These are phyloP conservation scores for Aspidiotus rigidus DNA, from an alignment of 2,888 invertebrate genomes.

Conservation along the genomic window DNA sequence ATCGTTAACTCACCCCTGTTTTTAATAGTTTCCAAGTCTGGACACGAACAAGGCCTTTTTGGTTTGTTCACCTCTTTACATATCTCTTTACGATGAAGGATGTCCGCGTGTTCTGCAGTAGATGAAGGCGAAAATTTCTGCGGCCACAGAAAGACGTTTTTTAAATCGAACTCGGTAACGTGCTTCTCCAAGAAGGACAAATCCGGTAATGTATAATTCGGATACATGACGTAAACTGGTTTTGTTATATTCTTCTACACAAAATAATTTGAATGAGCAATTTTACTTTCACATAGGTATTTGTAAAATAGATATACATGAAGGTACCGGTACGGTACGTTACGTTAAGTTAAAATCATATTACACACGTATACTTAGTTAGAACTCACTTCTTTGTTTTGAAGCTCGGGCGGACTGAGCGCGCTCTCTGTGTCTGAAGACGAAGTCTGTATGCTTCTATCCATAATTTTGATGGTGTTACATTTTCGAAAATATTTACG, in stretches of 20 bases:
- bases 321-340: too few species aligned
- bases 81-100: slow-evolving; percentile 39
- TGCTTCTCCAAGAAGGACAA: slow-evolving; percentile 63
- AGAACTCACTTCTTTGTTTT: slow-evolving; percentile 16
- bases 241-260: slow-evolving; percentile 39
- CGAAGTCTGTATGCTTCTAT: slow-evolving; percentile 68
- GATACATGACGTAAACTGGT: slow-evolving; percentile 82
- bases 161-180: slow-evolving; percentile 46
- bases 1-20: slow-evolving; percentile 51
- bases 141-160: slow-evolving; percentile 64
- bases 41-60: slow-evolving; percentile 65
- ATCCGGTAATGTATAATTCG: slow-evolving; percentile 82
- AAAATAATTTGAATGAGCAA: not conserved
- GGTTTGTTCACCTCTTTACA: slow-evolving; percentile 41
- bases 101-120: slow-evolving; percentile 38
- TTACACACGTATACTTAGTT: not conserved
- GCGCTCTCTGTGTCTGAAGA: slow-evolving; percentile 31
- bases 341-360: too few species aligned
- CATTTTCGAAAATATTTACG: slow-evolving; percentile 22
- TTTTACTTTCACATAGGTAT: too few species aligned
- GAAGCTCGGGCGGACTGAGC: slow-evolving; percentile 21
- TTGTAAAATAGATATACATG: too few species aligned
- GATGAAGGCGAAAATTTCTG: slow-evolving; percentile 48
- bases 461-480: slow-evolving; percentile 46
- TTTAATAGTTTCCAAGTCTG: slow-evolving; percentile 70